Percentiles rank a stretch among this genome's conserved stretches.
Conservation (phyloP, 2,888 invertebrate species). For the Apantesis nais region DNA sequence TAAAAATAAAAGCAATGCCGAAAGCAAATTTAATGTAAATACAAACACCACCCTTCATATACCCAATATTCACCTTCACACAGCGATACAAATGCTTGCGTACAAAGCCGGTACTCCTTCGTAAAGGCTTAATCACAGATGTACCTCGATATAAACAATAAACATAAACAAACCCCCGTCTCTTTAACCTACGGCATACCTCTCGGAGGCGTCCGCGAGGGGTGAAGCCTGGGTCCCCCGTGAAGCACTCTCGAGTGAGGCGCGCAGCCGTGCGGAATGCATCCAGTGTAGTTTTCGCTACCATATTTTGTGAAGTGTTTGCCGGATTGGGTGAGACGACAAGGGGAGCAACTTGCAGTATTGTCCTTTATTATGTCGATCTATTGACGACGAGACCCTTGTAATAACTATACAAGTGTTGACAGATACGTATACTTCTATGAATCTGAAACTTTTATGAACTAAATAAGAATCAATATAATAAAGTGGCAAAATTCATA, state of each 20-base stretch:
- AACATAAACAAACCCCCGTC: slow-evolving; percentile 43
- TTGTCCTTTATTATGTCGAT: slow-evolving; percentile 7
- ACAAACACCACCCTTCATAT: slow-evolving; percentile 14
- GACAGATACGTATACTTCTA: background rate
- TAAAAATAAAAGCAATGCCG: background rate
- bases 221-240: slow-evolving; percentile 24
- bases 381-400: background rate
- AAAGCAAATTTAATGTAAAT: slow-evolving; percentile 14
- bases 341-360: slow-evolving; percentile 3
- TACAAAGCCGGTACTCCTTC: slow-evolving; percentile 12
- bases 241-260: slow-evolving; percentile 29
- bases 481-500: background rate
- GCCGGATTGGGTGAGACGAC: slow-evolving; percentile 16
- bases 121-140: slow-evolving; percentile 33
- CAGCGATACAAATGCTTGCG: slow-evolving; percentile 1
- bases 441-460: background rate
- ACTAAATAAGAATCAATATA: background rate
- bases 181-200: background rate
- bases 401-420: background rate
- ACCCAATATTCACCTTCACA: slow-evolving; percentile 6
- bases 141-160: slow-evolving; percentile 45
- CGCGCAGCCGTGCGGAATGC: slow-evolving; percentile 26
- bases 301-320: slow-evolving; percentile 15
- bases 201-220: slow-evolving; percentile 16
- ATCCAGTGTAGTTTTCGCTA: slow-evolving; percentile 23